Conservation (phyloP, 2,113 vertebrate genomes). For the Phyllostomus hastatus region DNA sequence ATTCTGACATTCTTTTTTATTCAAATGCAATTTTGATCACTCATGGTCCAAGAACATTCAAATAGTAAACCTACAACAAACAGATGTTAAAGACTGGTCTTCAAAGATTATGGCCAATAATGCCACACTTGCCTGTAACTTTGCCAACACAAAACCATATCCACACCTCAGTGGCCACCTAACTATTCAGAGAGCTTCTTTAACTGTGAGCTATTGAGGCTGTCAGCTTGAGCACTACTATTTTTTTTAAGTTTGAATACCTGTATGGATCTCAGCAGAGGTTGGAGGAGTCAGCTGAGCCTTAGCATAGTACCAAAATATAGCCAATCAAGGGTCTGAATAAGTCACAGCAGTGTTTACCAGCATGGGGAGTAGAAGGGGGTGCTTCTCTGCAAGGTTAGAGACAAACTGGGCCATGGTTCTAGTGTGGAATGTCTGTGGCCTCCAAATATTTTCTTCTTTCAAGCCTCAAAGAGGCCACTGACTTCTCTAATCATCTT, state of each 20-base stretch:
- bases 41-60: not conserved
- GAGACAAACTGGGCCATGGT: not conserved
- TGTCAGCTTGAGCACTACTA: constrained; percentile 86
- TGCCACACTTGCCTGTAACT: not conserved
- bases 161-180: not conserved
- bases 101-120: not conserved
- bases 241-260: constrained; percentile 85
- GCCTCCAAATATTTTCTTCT: not conserved
- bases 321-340: constrained; percentile 90
- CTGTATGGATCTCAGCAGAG: constrained; percentile 91
- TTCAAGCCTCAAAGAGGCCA: not conserved
- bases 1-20: not conserved
- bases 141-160: not conserved
- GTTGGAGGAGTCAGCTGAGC: constrained; percentile 92
- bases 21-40: not conserved
- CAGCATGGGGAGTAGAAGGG: not conserved
- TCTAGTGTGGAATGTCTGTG: not conserved
- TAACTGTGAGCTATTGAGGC: constrained; percentile 89
- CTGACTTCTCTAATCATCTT: not conserved
- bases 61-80: not conserved
- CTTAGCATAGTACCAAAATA: constrained; percentile 93
- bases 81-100: not conserved
- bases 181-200: constrained; percentile 76
- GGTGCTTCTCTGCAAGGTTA: not conserved
- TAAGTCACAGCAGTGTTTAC: constrained; percentile 84